Conservation (phyloP, 1,140 invertebrate species). For the Apis florea region DNA sequence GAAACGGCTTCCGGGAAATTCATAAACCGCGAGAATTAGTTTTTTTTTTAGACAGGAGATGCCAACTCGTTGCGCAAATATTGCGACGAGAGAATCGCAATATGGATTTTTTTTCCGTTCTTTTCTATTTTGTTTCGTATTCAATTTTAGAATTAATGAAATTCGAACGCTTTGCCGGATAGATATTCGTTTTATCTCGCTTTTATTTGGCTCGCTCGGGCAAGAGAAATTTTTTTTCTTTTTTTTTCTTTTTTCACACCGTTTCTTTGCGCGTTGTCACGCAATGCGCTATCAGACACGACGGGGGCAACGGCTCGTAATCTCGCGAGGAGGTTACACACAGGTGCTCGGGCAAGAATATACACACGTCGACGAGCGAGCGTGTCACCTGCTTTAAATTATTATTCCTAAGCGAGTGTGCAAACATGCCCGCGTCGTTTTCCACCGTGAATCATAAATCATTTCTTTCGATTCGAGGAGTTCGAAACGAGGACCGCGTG, state of each 20-base stretch:
- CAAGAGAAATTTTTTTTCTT: too few relatives aligned
- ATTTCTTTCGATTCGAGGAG: not conserved
- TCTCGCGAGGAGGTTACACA: constrained; percentile 41
- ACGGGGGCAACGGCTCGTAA: constrained; percentile 58
- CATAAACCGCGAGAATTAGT: not conserved
- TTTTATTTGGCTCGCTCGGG: too few relatives aligned
- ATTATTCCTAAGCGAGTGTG: not conserved
- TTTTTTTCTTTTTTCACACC: not conserved
- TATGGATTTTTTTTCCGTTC: too few relatives aligned
- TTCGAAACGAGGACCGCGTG: too few relatives aligned
- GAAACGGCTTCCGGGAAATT: constrained; percentile 1
- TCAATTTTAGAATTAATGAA: not conserved
- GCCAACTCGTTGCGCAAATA: rapidly evolving
- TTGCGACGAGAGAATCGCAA: too few relatives aligned
- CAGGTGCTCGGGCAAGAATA: constrained; percentile 50
- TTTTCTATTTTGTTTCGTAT: not conserved
- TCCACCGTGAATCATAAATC: not conserved
- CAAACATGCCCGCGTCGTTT: too few relatives aligned
- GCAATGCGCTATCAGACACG: constrained; percentile 31
- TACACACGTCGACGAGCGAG: not conserved
- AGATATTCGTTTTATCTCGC: too few relatives aligned
- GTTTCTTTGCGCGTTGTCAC: constrained; percentile 12
- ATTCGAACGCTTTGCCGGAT: too few relatives aligned
- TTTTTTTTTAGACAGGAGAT: not conserved
- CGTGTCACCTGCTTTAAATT: constrained; percentile 28